A percentile compares a stretch with the other conserved stretches of the same genome.
phyloP scores from a whole-genome alignment of 2,113 vertebrate species.

The Mystacornis crossleyi region DNA sequence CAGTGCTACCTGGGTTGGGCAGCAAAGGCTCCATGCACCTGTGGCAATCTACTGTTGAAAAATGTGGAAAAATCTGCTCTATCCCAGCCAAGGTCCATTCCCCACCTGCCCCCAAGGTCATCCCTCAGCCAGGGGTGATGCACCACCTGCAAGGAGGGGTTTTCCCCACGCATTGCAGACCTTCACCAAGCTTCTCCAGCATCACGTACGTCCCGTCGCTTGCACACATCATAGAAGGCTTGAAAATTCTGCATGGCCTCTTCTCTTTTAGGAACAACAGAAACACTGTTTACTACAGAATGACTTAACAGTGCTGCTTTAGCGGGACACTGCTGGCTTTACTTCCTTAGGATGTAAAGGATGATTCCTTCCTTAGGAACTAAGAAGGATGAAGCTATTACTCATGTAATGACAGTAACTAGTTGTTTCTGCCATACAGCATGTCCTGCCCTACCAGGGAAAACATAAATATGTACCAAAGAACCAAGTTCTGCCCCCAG shows the following conservation, averaged over 20 bases:
- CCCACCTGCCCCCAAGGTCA: neutral
- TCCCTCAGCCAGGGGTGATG: neutral
- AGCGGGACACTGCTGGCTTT: neutral
- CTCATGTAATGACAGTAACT: neutral
- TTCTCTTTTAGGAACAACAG: neutral
- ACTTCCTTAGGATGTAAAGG: neutral
- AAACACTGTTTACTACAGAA: neutral
- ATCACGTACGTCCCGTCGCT: fast-evolving
- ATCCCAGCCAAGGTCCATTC: fast-evolving
- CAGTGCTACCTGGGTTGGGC: neutral
- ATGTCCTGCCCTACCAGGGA: neutral
- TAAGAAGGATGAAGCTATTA: neutral
- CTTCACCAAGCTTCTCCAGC: neutral
- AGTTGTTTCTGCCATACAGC: neutral
- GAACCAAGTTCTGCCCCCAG: neutral
- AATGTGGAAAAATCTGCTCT: neutral
- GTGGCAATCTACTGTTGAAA: neutral
- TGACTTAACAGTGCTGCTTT: neutral
- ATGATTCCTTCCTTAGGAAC: neutral
- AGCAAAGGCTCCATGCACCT: neutral
- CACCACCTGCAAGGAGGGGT: neutral
- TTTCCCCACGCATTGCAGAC: neutral
- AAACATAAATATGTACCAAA: neutral
- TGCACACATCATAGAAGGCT: fast-evolving
- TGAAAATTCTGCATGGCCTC: neutral